Conservation (phyloP, 2,797 vertebrate genomes). For the Adelosebastes latens region DNA sequence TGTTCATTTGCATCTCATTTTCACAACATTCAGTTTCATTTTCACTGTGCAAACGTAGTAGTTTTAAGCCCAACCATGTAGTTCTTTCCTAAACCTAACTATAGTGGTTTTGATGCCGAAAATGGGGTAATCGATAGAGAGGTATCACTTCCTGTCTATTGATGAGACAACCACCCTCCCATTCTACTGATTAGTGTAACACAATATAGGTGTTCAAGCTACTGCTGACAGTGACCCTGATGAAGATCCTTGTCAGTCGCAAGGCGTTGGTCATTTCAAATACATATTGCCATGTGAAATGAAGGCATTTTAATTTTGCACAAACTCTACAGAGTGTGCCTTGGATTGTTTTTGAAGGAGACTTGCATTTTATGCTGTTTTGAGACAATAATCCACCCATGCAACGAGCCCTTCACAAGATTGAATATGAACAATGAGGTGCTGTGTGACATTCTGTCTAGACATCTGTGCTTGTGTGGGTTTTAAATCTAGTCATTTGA, state of each 20-base stretch:
- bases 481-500: conserved; percentile 8
- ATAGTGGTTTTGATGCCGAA: too few species aligned
- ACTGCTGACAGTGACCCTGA: background rate
- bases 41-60: too few species aligned
- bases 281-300: background rate
- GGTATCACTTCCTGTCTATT: too few species aligned
- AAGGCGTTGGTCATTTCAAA: background rate
- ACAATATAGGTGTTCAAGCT: too few species aligned
- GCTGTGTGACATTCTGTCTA: background rate
- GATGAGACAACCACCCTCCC: too few species aligned
- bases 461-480: conserved; percentile 1
- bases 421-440: background rate
- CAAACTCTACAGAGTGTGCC: background rate
- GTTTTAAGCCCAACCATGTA: too few species aligned
- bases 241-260: background rate
- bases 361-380: background rate
- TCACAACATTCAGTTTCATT: too few species aligned
- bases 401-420: background rate
- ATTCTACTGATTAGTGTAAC: too few species aligned
- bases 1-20: rapidly evolving
- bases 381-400: background rate
- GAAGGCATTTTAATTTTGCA: background rate
- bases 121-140: too few species aligned
- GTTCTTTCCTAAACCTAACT: too few species aligned
- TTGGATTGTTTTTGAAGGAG: background rate